A percentile compares a stretch with the other conserved stretches of the same genome.
Conservation (phyloP, 1,140 invertebrate species). For the Parapsyche elsis region DNA sequence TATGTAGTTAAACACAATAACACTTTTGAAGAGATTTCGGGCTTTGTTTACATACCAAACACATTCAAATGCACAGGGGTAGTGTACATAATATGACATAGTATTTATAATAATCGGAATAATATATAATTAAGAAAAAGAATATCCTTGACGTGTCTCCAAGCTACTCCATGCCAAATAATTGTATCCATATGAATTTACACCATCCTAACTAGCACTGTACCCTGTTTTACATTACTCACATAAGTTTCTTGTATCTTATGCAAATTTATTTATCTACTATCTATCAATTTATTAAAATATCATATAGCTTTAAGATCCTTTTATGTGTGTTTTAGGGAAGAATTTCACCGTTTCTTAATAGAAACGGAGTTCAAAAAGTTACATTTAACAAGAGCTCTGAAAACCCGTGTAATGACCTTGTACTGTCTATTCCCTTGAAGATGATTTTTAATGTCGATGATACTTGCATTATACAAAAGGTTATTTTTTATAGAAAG, state of each 20-base stretch:
- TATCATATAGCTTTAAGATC: background rate
- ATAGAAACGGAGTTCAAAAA: background rate
- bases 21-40: background rate
- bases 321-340: background rate
- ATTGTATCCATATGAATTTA: too few species aligned
- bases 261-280: too few species aligned
- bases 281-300: too few species aligned
- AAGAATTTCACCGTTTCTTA: background rate
- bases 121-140: too few species aligned
- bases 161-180: too few species aligned
- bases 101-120: too few species aligned
- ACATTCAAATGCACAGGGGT: background rate
- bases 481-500: background rate
- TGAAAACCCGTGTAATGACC: background rate
- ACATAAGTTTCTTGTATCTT: too few species aligned
- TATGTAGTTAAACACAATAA: background rate
- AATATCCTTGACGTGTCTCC: too few species aligned
- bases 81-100: too few species aligned
- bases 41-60: background rate
- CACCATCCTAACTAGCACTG: too few species aligned
- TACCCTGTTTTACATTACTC: too few species aligned
- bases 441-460: background rate
- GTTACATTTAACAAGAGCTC: background rate
- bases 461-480: background rate
- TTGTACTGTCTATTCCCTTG: background rate